Evolutionary conservation across 2,113 vertebrate genomes (phyloP), one percentile per base, ranked within the genome.

Genomic region (Syngnathus floridae): DNA sequence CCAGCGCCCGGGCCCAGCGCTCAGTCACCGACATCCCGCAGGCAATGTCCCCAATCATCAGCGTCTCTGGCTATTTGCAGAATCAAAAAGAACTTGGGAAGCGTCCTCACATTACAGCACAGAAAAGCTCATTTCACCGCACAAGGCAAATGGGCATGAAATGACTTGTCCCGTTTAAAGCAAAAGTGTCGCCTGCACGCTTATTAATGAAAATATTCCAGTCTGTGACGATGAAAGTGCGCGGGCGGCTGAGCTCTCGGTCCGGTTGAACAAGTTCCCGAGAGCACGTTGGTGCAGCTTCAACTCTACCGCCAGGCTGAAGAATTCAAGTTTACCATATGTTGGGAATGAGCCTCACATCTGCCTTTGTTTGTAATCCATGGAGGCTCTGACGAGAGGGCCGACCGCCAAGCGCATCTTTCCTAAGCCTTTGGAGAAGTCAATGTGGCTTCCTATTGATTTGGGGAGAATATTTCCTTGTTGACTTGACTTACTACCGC

Each of bases 291-390:
- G 52, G 68, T 62, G 57, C 51, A 40, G 74, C 58, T 64, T 55
- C 13, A 65, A 40, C 70, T 21, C 67, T 79, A 76, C 69, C 69
- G 59, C 72, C 38, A 13, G 46, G 65, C 61, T 1, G 70, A 46
- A 62, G 73, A 81, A 66, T 80, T 71, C 72, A 77, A 69, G 71
- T 76, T 87, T 83, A 88, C 86, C 84, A 87, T 86, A 79, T 84
- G 86, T 73, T 72, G 71, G 82, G 81, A 80, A 73, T 85, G 56
- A 84, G 76, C 65, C 61, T 66, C 79, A 81, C 84, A 82, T 87
- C 87, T 83, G 84, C 81, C 86, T 75, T 74, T 76, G 46, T 65
- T 76, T 71, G 79, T 88, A 83, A 88, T 85, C 86, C 88, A 83
- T 85, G 85, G 82, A 83, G 71, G 80, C 78, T 84, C 80, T 77